These are phyloP conservation scores for Cancer borealis DNA, from an alignment of 2,888 invertebrate genomes.

Conservation along the genomic window DNA sequence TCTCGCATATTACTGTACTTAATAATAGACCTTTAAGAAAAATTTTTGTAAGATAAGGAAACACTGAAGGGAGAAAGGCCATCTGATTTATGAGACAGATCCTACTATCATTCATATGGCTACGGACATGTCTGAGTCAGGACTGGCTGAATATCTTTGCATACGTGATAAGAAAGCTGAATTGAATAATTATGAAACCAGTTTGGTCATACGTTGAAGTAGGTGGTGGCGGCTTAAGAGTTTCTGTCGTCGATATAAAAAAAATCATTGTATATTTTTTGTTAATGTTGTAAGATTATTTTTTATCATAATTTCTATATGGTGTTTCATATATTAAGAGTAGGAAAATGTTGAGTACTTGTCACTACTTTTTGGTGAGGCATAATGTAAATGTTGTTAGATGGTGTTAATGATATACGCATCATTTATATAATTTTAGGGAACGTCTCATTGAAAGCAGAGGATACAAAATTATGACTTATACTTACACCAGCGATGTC, in stretches of 20 bases:
- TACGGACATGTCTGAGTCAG: conserved; percentile 35
- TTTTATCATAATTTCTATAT: background rate
- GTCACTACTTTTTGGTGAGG: background rate
- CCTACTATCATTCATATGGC: conserved; percentile 25
- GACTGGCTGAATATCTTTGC: conserved; percentile 28
- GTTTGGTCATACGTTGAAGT: conserved; percentile 25
- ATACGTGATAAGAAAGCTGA: conserved; percentile 28
- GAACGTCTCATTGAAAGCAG: background rate
- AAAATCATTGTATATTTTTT: background rate
- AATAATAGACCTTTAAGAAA: background rate
- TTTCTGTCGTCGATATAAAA: background rate
- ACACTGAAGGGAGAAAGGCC: background rate
- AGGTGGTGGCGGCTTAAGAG: background rate
- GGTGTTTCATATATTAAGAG: background rate
- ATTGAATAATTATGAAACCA: conserved; percentile 41
- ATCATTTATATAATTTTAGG: too few relatives aligned
- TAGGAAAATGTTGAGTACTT: background rate
- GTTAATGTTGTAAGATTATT: background rate
- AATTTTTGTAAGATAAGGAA: background rate
- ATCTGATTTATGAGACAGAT: conserved; percentile 42
- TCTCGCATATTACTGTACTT: background rate
- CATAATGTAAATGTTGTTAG: background rate
- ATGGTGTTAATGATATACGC: background rate
- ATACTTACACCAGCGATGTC: background rate
- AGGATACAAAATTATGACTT: background rate